Percentiles rank a stretch among this genome's conserved stretches.
Conservation (phyloP, 2,888 invertebrate genomes). For the Cyaniris semiargus region DNA sequence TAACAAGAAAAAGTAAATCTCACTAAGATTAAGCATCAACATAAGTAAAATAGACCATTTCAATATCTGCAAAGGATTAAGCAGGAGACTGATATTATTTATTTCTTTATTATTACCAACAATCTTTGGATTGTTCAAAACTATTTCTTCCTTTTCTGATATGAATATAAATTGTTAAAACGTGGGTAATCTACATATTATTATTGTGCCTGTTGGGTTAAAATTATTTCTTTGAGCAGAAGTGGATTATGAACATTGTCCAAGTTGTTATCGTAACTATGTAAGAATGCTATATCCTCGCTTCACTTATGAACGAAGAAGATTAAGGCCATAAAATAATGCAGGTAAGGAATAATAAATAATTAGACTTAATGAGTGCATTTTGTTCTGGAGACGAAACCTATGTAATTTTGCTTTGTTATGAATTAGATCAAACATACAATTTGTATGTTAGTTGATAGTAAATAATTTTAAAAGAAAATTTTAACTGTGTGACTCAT, state of each 20-base stretch:
- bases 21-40: background rate
- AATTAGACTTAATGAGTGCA: no score
- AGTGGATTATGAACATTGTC: no score
- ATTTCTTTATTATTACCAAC: background rate
- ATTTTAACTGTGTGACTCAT: background rate
- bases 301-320: no score
- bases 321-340: no score
- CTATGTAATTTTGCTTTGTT: no score
- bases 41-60: background rate
- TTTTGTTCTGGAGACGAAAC: no score
- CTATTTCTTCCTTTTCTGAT: background rate
- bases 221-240: no score
- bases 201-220: no score
- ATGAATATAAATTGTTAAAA: background rate
- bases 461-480: background rate
- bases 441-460: background rate
- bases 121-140: background rate
- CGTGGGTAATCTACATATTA: background rate
- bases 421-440: background rate
- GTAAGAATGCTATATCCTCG: no score
- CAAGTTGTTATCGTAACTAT: no score
- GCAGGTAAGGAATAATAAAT: no score
- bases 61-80: no score
- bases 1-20: conserved; percentile 48
- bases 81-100: background rate